Conservation (phyloP, 2,797 vertebrate species). For the Gobio occitaniae region DNA sequence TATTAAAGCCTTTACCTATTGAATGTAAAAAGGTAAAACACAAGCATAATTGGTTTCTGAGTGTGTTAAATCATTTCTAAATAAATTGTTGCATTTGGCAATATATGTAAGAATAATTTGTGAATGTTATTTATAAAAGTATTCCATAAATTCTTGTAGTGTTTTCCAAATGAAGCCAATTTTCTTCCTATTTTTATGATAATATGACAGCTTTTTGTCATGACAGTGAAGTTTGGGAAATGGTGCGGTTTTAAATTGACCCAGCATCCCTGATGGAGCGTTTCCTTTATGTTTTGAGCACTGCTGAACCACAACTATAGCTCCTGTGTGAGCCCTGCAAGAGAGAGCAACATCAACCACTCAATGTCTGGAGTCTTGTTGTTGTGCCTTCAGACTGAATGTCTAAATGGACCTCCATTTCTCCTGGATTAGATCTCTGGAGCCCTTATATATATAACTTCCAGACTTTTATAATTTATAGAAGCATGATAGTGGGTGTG, state of each 20-base stretch:
- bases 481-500: background rate
- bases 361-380: background rate
- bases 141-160: background rate
- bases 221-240: background rate
- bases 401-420: background rate
- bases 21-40: no score
- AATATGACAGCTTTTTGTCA: background rate
- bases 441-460: background rate
- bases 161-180: background rate
- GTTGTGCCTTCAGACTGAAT: background rate
- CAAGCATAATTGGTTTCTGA: background rate
- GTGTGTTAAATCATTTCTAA: background rate
- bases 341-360: background rate
- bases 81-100: no score
- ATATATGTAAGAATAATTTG: background rate
- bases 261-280: background rate
- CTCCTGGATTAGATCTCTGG: background rate
- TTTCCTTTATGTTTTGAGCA: background rate
- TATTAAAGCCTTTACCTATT: no score
- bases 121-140: background rate
- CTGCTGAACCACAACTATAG: background rate
- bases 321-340: background rate
- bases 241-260: background rate
- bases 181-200: background rate
- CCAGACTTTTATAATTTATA: background rate